Conservation (phyloP, 2,888 invertebrate species). For the Cantharis rufa region DNA sequence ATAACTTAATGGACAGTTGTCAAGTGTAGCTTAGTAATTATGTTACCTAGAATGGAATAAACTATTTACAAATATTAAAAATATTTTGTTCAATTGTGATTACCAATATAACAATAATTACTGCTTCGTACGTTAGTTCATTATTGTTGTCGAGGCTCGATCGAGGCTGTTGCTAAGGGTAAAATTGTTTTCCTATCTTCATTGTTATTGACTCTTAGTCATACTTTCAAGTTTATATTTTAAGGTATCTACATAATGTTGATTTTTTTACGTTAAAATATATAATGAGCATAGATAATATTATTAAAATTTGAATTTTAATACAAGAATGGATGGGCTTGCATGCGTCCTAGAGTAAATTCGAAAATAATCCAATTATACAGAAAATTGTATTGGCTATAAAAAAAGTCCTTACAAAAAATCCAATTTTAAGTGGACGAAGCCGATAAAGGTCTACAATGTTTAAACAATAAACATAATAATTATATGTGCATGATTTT, state of each 20-base stretch:
- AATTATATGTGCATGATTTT: neutral
- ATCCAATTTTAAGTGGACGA: neutral
- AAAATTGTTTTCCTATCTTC: neutral
- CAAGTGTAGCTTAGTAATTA: neutral
- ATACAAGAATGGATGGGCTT: too few species aligned
- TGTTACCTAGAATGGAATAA: neutral
- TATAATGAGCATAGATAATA: neutral
- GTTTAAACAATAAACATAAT: neutral
- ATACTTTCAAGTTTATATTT: neutral
- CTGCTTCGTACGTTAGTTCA: neutral
- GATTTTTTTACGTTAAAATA: neutral
- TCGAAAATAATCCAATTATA: too few species aligned
- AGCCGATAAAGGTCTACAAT: neutral
- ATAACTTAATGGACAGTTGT: neutral
- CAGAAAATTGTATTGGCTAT: neutral
- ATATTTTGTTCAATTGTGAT: neutral
- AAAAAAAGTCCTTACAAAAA: neutral
- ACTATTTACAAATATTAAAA: neutral
- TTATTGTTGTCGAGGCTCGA: neutral
- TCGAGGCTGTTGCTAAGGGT: neutral
- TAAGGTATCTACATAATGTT: neutral
- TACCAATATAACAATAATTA: neutral
- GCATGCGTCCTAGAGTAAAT: too few species aligned
- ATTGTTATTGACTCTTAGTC: neutral
- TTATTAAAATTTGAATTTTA: neutral